These are phyloP conservation scores for Pammene aurita DNA, from an alignment of 2,888 invertebrate genomes.

Conservation along the genomic window DNA sequence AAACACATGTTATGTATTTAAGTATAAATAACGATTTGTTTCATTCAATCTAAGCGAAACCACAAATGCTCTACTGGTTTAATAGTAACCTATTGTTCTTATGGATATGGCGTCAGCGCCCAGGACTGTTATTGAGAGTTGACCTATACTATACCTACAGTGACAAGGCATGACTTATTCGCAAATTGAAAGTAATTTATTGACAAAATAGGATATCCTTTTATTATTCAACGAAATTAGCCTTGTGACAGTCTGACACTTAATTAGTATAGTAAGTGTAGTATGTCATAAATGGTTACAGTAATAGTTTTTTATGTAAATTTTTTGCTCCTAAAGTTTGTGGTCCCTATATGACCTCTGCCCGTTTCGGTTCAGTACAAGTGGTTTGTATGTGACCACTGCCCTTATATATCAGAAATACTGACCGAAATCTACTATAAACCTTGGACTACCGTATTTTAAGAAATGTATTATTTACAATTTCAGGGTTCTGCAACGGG, in stretches of 20 bases:
- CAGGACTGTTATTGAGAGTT: too few species aligned
- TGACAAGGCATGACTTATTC: neutral
- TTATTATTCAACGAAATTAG: constrained; percentile 4
- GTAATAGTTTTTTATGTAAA: too few species aligned
- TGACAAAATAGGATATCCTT: constrained; percentile 9
- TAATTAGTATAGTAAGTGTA: too few species aligned
- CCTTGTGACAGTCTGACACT: neutral
- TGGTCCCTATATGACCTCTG: too few species aligned
- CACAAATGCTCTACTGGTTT: neutral
- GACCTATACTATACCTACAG: neutral
- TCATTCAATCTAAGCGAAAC: constrained; percentile 2
- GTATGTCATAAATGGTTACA: too few species aligned
- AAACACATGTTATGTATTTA: too few species aligned
- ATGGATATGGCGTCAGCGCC: too few species aligned
- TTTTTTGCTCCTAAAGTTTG: too few species aligned
- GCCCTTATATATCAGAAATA: neutral
- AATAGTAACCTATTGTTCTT: too few species aligned
- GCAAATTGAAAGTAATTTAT: neutral
- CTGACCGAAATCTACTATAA: neutral
- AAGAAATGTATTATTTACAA: neutral
- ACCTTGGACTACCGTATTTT: neutral
- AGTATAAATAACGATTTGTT: neutral
- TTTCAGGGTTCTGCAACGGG: too few species aligned
- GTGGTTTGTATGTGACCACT: too few species aligned
- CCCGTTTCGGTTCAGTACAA: too few species aligned